These are phyloP conservation scores for Anaspis maculata DNA, from an alignment of 2,888 invertebrate genomes.

Conservation along the genomic window DNA sequence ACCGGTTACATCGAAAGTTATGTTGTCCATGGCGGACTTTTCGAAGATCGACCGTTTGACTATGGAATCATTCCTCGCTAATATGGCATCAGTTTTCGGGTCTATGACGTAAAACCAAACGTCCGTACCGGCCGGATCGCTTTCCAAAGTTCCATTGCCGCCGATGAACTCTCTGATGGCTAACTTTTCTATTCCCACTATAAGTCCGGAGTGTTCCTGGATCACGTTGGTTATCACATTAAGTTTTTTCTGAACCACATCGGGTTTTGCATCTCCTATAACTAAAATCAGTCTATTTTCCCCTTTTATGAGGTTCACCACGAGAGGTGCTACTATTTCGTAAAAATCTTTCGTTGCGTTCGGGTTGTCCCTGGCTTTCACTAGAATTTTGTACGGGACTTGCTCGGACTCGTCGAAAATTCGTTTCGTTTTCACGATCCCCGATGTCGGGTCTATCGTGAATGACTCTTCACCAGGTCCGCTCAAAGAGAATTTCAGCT, in stretches of 20 bases:
- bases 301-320: constrained; percentile 72
- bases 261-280: constrained; percentile 65
- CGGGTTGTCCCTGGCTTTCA: constrained; percentile 69
- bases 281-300: constrained; percentile 71
- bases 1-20: constrained; percentile 60
- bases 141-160: constrained; percentile 66
- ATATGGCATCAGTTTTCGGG: constrained; percentile 65
- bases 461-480: constrained; percentile 55
- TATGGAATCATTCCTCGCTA: constrained; percentile 61
- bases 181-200: constrained; percentile 78
- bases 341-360: constrained; percentile 54
- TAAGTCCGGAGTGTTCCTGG: constrained; percentile 63
- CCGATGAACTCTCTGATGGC: constrained; percentile 66
- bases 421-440: constrained; percentile 66
- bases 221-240: constrained; percentile 53
- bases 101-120: constrained; percentile 83
- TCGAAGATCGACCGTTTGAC: constrained; percentile 58
- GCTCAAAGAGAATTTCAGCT: constrained; percentile 57
- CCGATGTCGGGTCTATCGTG: constrained; percentile 62
- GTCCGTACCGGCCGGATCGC: constrained; percentile 67
- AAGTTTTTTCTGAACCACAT: constrained; percentile 51
- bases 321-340: constrained; percentile 54
- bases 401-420: constrained; percentile 52
- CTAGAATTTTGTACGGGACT: constrained; percentile 62
- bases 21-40: constrained; percentile 54